Evolutionary conservation across 2,797 vertebrate species (phyloP).

Genomic region (Clamator glandarius): DNA sequence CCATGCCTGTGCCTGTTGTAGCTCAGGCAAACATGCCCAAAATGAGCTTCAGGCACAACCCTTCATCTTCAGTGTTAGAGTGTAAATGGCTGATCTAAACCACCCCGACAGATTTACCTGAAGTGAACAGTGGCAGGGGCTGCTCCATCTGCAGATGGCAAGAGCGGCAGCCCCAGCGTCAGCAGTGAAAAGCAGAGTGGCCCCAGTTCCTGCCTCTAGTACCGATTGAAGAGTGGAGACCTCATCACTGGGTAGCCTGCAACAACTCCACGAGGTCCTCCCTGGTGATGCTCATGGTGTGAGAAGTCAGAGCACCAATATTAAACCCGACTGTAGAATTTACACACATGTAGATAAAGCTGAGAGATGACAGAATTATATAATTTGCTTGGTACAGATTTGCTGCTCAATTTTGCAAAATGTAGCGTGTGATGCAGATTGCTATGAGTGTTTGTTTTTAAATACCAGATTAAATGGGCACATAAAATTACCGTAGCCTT

Average conservation of each 20-base stretch:
- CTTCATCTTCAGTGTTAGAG: not conserved
- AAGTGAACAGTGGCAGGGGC: accelerated
- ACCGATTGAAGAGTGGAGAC: too few species aligned
- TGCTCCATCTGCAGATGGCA: accelerated
- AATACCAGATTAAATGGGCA: constrained; percentile 73
- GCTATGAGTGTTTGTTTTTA: constrained; percentile 72
- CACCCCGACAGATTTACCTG: not conserved
- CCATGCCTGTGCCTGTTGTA: accelerated
- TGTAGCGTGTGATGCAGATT: constrained; percentile 67
- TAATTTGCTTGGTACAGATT: constrained; percentile 62
- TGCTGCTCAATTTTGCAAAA: constrained; percentile 71
- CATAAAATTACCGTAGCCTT: constrained; percentile 71
- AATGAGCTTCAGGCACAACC: not conserved
- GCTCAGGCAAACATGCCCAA: not conserved
- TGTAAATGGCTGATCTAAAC: not conserved
- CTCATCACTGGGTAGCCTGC: not conserved
- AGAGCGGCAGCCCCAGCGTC: not conserved
- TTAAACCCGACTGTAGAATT: not conserved
- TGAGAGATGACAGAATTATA: constrained; percentile 55
- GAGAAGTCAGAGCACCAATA: not conserved
- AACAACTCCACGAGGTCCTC: accelerated
- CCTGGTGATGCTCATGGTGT: accelerated
- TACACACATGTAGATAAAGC: not conserved
- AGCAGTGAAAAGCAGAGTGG: too few species aligned
- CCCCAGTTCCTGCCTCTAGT: too few species aligned